These are phyloP conservation scores for Heloderma charlesbogerti DNA, from an alignment of 2,113 vertebrate genomes.

Conservation along the genomic window DNA sequence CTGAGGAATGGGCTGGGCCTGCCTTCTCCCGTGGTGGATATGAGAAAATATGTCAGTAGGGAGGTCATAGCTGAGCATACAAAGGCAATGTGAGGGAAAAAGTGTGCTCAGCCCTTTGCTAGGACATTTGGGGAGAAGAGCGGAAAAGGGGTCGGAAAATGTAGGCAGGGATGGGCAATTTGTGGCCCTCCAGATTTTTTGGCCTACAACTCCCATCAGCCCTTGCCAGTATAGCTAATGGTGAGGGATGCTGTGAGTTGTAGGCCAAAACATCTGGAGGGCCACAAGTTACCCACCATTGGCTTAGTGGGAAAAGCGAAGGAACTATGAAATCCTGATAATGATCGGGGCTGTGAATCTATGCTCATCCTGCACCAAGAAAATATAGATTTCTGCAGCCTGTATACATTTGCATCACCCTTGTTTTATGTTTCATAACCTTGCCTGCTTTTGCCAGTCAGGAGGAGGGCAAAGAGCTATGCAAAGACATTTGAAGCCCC, in stretches of 20 bases:
- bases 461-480: background rate
- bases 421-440: background rate
- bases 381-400: background rate
- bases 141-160: background rate
- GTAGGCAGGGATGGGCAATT: background rate
- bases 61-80: constrained; percentile 18
- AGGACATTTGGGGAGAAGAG: background rate
- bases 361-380: background rate
- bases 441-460: background rate
- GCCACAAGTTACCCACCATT: no score
- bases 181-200: no score
- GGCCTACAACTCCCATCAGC: no score
- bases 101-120: background rate
- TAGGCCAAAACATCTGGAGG: no score
- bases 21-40: background rate
- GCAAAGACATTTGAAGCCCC: background rate
- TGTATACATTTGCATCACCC: background rate
- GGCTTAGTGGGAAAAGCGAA: background rate
- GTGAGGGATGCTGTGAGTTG: no score
- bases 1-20: background rate
- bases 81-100: background rate
- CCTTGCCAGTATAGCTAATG: no score
- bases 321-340: background rate
- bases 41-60: constrained; percentile 1
- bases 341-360: background rate